Evolutionary conservation across 2,888 invertebrate genomes (phyloP).

Genomic region (Hypercompe scribonia): DNA sequence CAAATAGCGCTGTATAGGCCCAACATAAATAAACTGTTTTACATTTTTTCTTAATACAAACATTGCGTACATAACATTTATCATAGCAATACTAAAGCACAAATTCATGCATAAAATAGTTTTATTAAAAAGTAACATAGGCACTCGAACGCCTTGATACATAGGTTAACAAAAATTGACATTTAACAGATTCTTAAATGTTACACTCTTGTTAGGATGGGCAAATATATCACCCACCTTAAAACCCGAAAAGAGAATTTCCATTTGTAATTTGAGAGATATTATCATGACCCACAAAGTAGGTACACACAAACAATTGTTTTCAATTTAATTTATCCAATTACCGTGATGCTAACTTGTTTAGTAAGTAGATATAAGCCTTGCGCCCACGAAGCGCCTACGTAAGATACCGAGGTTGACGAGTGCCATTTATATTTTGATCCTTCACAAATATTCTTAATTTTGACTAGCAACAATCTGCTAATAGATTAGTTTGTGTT

Average conservation of each 20-base stretch:
- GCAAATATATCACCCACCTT: slow-evolving; percentile 8
- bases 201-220: background rate
- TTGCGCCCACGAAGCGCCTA: slow-evolving; percentile 53
- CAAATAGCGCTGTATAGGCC: no score
- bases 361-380: slow-evolving; percentile 44
- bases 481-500: background rate
- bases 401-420: slow-evolving; percentile 40
- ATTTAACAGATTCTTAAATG: background rate
- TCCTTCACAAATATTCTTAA: background rate
- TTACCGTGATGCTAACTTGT: slow-evolving; percentile 44
- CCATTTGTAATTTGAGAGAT: slow-evolving; percentile 10
- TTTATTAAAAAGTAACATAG: no score
- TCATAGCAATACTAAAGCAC: no score
- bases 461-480: background rate
- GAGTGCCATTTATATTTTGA: slow-evolving; percentile 14
- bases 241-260: slow-evolving; percentile 5
- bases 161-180: background rate
- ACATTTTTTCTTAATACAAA: no score
- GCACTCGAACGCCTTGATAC: background rate
- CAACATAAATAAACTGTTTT: no score
- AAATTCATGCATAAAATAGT: no score
- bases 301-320: slow-evolving; percentile 27
- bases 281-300: slow-evolving; percentile 17
- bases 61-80: no score
- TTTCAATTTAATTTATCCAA: slow-evolving; percentile 49